Conservation (phyloP, 2,888 invertebrate species). For the Hirudinaria manillensis region DNA sequence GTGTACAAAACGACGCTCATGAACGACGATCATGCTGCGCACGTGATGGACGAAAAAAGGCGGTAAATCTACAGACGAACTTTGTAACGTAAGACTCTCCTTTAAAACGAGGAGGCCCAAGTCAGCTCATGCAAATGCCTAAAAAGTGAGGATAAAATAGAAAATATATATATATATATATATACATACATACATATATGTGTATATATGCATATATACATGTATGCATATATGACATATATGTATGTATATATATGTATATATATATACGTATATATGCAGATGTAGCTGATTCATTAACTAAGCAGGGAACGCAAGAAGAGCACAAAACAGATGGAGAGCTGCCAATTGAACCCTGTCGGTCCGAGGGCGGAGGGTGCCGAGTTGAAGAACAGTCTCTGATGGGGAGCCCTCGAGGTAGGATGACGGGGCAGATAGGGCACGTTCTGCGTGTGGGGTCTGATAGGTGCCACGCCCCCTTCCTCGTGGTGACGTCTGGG, state of each 20-base stretch:
- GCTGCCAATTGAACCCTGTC: background rate
- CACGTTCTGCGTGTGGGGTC: background rate
- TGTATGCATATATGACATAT: too few relatives aligned
- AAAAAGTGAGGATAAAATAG: too few relatives aligned
- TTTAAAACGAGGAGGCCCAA: too few relatives aligned
- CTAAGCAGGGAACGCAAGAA: background rate
- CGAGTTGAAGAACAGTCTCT: background rate
- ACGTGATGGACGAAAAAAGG: too few relatives aligned
- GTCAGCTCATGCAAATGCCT: too few relatives aligned
- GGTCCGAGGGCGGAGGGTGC: background rate
- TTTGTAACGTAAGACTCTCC: too few relatives aligned
- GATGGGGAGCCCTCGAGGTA: background rate
- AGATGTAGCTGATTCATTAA: background rate
- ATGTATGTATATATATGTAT: conserved; percentile 18
- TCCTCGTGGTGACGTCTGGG: background rate
- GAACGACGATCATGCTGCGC: too few relatives aligned
- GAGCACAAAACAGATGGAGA: background rate
- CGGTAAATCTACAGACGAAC: too few relatives aligned
- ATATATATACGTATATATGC: conserved; percentile 17
- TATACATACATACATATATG: background rate
- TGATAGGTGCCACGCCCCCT: background rate
- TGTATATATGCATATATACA: background rate
- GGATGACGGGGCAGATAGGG: background rate
- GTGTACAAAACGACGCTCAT: too few relatives aligned
- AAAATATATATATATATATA: conserved; percentile 9